Percentiles rank a stretch among this genome's conserved stretches.
Evolutionary conservation across 2,888 invertebrate species (phyloP).

Genomic region (Papilio demoleus): DNA sequence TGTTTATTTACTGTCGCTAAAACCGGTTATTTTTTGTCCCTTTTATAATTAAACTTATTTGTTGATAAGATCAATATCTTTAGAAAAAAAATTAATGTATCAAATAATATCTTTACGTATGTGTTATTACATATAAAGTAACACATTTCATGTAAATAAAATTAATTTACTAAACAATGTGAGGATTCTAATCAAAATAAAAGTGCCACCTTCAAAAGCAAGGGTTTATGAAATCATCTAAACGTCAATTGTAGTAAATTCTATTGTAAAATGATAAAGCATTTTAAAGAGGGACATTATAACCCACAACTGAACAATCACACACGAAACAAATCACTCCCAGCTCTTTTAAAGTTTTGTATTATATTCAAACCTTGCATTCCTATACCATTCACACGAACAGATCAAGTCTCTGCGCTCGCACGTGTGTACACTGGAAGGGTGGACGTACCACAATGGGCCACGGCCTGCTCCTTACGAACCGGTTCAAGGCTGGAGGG

Average conservation of each 20-base stretch:
- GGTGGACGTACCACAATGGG: slow-evolving; percentile 52
- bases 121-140: no score
- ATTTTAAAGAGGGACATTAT: slow-evolving; percentile 14
- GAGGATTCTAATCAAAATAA: not conserved
- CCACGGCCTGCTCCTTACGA: slow-evolving; percentile 51
- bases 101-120: no score
- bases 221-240: slow-evolving; percentile 8
- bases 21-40: slow-evolving; percentile 11
- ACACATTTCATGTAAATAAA: no score
- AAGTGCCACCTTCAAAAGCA: not conserved
- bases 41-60: not conserved
- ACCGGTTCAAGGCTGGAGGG: slow-evolving; percentile 57
- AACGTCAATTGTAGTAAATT: not conserved
- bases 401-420: slow-evolving; percentile 57
- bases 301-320: slow-evolving; percentile 35
- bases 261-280: not conserved
- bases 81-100: not conserved
- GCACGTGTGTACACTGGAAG: slow-evolving; percentile 71
- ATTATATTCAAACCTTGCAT: slow-evolving; percentile 48
- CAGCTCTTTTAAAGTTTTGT: slow-evolving; percentile 39
- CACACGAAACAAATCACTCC: slow-evolving; percentile 14
- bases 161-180: not conserved
- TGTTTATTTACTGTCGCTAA: slow-evolving; percentile 15
- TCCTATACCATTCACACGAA: slow-evolving; percentile 57
- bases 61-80: not conserved